Percentiles rank a stretch among this genome's conserved stretches.
Evolutionary conservation across 2,113 vertebrate species (phyloP).

Genomic region (Xiphophorus maculatus): DNA sequence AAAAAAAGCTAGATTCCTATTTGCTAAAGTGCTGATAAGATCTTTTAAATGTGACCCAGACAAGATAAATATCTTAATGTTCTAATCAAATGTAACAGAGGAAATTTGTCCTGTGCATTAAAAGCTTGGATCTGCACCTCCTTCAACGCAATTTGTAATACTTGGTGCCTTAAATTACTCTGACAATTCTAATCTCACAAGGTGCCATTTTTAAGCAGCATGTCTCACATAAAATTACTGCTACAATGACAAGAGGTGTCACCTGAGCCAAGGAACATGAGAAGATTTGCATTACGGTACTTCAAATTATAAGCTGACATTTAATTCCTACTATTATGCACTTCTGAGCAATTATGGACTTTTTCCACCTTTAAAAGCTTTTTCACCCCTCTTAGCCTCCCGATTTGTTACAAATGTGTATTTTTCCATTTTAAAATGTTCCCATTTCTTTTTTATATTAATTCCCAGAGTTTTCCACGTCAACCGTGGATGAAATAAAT

Average conservation of each 20-base stretch:
- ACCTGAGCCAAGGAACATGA: constrained; percentile 13
- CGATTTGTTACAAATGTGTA: background rate
- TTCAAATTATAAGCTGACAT: constrained; percentile 26
- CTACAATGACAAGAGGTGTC: background rate
- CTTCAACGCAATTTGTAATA: too few relatives aligned
- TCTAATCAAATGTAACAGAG: too few relatives aligned
- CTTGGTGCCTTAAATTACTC: background rate
- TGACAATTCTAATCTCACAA: background rate
- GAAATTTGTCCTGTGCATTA: too few relatives aligned
- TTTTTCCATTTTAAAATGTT: background rate
- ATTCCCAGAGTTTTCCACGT: background rate
- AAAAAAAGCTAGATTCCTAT: too few relatives aligned
- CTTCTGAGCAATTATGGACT: constrained; percentile 22
- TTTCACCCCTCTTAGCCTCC: background rate
- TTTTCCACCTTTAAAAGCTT: background rate
- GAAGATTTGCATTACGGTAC: constrained; percentile 13
- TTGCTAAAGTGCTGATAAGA: too few relatives aligned
- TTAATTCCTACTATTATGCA: constrained; percentile 4
- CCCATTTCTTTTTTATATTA: background rate
- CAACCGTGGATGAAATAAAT: background rate
- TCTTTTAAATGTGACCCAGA: too few relatives aligned
- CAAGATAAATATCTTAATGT: too few relatives aligned
- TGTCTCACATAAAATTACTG: background rate
- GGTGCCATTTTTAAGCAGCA: background rate
- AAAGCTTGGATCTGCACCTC: too few relatives aligned